phyloP scores from a whole-genome alignment of 2,888 invertebrate genomes.

The Ametastegia equiseti region DNA sequence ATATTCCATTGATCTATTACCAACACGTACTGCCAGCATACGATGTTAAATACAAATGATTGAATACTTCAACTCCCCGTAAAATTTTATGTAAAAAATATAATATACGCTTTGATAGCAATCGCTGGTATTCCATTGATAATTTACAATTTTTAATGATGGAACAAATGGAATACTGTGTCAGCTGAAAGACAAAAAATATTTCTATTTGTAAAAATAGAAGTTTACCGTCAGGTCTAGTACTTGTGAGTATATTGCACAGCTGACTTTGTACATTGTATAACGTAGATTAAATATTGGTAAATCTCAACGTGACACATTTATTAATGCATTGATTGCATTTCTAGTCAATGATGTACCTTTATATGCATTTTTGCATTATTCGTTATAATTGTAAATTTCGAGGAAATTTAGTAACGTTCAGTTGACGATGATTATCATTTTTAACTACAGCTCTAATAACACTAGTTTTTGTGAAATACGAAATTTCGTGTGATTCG shows the following conservation, averaged over 20 bases:
- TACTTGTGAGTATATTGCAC: constrained; percentile 48
- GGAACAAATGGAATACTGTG: constrained; percentile 24
- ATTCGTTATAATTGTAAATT: constrained; percentile 43
- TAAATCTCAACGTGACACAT: constrained; percentile 43
- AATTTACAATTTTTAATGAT: constrained; percentile 1
- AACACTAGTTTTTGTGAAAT: constrained; percentile 33
- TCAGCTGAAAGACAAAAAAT: constrained; percentile 33
- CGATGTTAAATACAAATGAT: constrained; percentile 1
- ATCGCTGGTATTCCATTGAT: constrained; percentile 23
- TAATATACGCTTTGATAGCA: constrained; percentile 35
- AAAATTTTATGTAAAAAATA: constrained; percentile 39
- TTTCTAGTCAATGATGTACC: constrained; percentile 49
- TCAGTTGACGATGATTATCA: constrained; percentile 48
- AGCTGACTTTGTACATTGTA: constrained; percentile 45
- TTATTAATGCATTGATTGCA: constrained; percentile 47
- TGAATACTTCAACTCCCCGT: constrained; percentile 25
- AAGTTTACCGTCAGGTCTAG: constrained; percentile 40
- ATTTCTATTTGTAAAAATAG: constrained; percentile 40
- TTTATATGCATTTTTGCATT: constrained; percentile 45
- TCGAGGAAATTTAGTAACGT: constrained; percentile 41
- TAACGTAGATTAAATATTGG: constrained; percentile 36
- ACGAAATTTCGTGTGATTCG: not conserved
- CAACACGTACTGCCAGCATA: not conserved
- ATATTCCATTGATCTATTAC: constrained; percentile 1
- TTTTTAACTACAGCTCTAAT: constrained; percentile 42